A percentile compares a stretch with the other conserved stretches of the same genome.
phyloP scores from a whole-genome alignment of 2,113 vertebrate species.

The Phodopus roborovskii region DNA sequence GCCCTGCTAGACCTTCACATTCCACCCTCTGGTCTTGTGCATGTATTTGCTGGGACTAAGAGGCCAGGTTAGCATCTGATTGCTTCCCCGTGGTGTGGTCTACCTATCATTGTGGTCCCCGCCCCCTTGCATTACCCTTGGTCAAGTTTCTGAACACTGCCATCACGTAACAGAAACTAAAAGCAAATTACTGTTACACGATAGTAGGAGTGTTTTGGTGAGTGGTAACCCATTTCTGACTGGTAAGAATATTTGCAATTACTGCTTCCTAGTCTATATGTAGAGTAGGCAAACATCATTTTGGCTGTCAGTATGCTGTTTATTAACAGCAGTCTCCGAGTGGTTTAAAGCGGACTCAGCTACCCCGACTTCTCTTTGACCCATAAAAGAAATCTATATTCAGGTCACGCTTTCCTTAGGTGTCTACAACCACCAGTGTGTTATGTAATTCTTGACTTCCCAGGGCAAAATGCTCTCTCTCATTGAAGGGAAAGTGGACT shows the following conservation, averaged over 20 bases:
- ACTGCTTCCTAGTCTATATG: neutral
- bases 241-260: neutral
- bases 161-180: constrained; percentile 21
- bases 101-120: neutral
- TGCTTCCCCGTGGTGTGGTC: neutral
- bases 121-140: too few relatives aligned
- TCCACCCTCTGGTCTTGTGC: neutral
- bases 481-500: neutral
- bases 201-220: constrained; percentile 1
- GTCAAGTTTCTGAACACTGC: neutral
- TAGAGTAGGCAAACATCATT: neutral
- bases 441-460: constrained; percentile 17
- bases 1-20: neutral
- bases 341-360: neutral
- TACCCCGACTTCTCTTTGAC: constrained; percentile 36
- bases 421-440: neutral
- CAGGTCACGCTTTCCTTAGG: neutral
- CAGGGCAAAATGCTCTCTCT: constrained; percentile 19
- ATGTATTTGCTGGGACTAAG: neutral
- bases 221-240: neutral
- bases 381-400: neutral
- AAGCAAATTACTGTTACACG: neutral
- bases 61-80: neutral
- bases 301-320: neutral
- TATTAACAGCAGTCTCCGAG: neutral